Evolutionary conservation across 1,140 invertebrate species (phyloP).

Genomic region (Thaumatotibia leucotreta): DNA sequence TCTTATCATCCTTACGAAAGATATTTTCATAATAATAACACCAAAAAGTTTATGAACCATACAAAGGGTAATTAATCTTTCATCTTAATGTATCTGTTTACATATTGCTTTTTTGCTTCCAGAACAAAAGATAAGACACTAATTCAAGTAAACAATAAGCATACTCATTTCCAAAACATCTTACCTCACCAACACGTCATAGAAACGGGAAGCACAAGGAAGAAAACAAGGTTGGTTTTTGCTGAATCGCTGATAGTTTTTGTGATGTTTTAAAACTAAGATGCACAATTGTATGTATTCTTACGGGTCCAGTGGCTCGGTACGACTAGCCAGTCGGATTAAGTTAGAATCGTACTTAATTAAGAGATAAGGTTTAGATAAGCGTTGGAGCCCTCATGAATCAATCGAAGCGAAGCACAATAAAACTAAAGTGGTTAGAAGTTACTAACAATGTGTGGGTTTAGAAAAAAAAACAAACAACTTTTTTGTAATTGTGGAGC

Average conservation of each 20-base stretch:
- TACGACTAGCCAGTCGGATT: conserved; percentile 19
- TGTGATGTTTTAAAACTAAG: background rate
- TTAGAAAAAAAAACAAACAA: too few species aligned
- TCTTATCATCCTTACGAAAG: background rate
- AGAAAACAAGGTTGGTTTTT: background rate
- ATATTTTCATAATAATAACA: background rate
- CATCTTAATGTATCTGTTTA: background rate
- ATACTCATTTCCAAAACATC: background rate
- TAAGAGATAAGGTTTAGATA: conserved; percentile 33
- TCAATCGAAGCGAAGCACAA: conserved; percentile 30
- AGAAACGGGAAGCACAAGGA: background rate
- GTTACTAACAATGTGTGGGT: background rate
- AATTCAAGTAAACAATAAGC: background rate
- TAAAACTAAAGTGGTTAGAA: conserved; percentile 12
- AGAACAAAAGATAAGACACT: background rate
- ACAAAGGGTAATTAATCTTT: background rate
- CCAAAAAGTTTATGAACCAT: background rate
- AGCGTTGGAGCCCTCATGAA: conserved; percentile 34
- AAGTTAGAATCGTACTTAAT: conserved; percentile 32
- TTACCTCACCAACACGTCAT: background rate
- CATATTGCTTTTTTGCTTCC: background rate
- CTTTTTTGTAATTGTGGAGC: too few species aligned
- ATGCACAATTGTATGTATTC: background rate
- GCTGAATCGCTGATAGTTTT: background rate
- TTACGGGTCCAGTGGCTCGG: background rate